Base-by-base conservation (phyloP, 2,797 vertebrate species). In the Brotula barbata region DNA sequence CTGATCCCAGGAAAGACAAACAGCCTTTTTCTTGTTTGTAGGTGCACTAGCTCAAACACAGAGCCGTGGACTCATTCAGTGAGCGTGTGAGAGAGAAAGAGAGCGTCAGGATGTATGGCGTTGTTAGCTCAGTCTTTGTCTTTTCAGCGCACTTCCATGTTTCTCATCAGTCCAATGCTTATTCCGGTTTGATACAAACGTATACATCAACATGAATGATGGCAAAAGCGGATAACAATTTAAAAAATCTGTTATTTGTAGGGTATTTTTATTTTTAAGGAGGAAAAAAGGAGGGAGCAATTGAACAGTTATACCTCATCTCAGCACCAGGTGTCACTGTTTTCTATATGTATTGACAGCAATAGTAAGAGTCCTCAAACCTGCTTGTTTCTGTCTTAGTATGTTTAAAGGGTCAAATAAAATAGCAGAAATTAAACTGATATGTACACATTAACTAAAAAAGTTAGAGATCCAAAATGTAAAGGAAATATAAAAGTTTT, bases 1-100 rank as follows among this genome's bases (percentile, higher is more conserved):
- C 91, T 65, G 81, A 91, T 91, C 90, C 86, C 89, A 86, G 86
- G 81, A 85, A 90, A 91, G 89, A 90, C 91, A 92, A 92, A 92
- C 89, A 88, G 78, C 21, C 47, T 50, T 75, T 49, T 77, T 88
- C 82, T 87, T 91, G 86, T 89, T 88, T 88, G 86, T 80, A 69
- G 75, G 78, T 77, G 64, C 37, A 50, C 31, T 64, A 69, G 51
- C 76, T 87, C 87, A 91, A 90, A 92, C 87, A 91, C 21, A 57
- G 66, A 74, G 60, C 67, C 56, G 49, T 66, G 66, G 64, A 64
- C 40, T 64, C 58, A 28, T 19, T 72, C 68, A 77, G 75, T 53
- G 66, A 66, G 57, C 63, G 68, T 25, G 52, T 49, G 25, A 19
- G 49, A 34, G 60, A 21, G 34, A 64, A 57, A 39, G 52, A 63